Base-by-base conservation (phyloP, 2,888 invertebrate species). In the Drosophila helvetica region DNA sequence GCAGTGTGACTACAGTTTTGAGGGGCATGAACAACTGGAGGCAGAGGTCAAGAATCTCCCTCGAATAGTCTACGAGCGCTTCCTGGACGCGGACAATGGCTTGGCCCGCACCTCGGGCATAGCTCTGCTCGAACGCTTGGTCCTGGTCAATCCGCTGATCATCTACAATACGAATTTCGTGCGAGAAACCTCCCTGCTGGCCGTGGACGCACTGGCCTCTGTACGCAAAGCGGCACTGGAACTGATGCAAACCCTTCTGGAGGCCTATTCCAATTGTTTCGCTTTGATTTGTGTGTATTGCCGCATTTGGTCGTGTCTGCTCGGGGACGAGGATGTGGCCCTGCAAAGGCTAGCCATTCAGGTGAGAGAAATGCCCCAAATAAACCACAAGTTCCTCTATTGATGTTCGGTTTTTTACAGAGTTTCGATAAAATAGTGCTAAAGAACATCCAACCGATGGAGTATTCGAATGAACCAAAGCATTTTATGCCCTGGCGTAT, bases 401-500 rank as follows among this genome's bases (percentile, higher is more conserved):
- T 10, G 5, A 22, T 25, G 0, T 9, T 15, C 33, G 2, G 18
- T 15, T 25, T 50, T 8, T 38, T n/a, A n/a, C 19, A 92, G 92
- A 91, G 91, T 47, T 92, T 92, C 45, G 85, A 89, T 54, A 84
- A 78, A 0, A 86, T 86, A 57, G 92, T 92, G 0, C 72, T 92
- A 18, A 74, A 81, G 22, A 92, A 92, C 54, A 84, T 92, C 33
- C 80, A 85, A 42, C 86, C 91, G 3, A 77, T 91, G 51, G 92
- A 92, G 61, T 85, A 87, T 65, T 90, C 91, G 3, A 92, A 91
- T 76, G 78, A 86, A 51, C 87, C 92, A 1, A 89, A 88, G 55
- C 90, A 92, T 69, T 90, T 90, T 54, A 89, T 92, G 88, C 92
- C 92, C 12, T 92, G 92, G 92, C 85, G 89, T 2, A 92, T 92